These are phyloP conservation scores for Glyptemys insculpta DNA, from an alignment of 2,797 vertebrate species.

Conservation along the genomic window DNA sequence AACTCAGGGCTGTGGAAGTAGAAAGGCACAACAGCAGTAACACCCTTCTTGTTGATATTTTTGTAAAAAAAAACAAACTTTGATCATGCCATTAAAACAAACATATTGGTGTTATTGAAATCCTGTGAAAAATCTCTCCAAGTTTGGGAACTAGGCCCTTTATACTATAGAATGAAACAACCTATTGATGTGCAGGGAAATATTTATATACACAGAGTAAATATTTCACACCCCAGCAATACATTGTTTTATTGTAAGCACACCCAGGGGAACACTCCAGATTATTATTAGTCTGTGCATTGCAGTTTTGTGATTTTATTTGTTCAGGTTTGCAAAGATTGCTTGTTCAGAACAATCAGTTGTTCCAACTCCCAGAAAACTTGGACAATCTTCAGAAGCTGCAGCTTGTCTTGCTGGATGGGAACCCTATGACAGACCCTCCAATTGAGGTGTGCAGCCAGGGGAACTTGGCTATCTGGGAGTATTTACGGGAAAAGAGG, in stretches of 20 bases:
- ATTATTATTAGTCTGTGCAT: background rate
- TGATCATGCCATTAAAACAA: background rate
- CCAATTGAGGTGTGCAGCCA: slow-evolving; percentile 35
- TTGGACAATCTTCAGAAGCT: slow-evolving; percentile 71
- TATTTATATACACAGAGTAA: background rate
- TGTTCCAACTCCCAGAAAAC: slow-evolving; percentile 68
- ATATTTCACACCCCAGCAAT: background rate
- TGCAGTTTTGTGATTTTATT: slow-evolving; percentile 5
- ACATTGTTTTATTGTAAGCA: background rate
- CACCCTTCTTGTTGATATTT: background rate
- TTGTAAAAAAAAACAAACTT: background rate
- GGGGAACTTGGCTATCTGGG: slow-evolving; percentile 65
- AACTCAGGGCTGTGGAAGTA: background rate
- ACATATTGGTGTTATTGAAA: background rate
- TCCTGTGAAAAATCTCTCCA: background rate
- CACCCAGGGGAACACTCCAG: accelerated
- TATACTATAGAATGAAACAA: background rate
- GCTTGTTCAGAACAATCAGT: slow-evolving; percentile 71
- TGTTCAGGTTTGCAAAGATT: slow-evolving; percentile 75
- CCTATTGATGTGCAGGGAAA: background rate
- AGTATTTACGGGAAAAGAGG: slow-evolving; percentile 56
- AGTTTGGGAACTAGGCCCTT: background rate
- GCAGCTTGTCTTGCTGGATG: slow-evolving; percentile 55
- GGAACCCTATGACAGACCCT: slow-evolving; percentile 74
- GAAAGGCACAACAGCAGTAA: background rate